Conservation (phyloP, 2,113 vertebrate genomes). For the Callaeas wilsoni region DNA sequence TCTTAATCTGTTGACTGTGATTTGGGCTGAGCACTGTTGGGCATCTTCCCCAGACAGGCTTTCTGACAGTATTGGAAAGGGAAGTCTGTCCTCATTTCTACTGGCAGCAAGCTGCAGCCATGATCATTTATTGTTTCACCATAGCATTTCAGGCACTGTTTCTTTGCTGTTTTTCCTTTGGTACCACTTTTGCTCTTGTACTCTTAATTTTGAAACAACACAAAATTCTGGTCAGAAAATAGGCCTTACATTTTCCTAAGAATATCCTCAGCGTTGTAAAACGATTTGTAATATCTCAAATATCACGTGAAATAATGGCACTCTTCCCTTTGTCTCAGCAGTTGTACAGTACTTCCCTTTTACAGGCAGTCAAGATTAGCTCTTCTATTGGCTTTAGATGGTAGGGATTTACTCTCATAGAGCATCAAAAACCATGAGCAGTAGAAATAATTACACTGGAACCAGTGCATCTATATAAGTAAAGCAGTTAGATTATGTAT, state of each 20-base stretch:
- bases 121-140: not conserved
- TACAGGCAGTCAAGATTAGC: not conserved
- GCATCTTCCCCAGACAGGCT: not conserved
- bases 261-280: not conserved
- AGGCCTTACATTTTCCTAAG: not conserved
- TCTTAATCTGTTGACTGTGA: not conserved
- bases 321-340: not conserved
- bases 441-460: conserved; percentile 52
- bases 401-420: conserved; percentile 32
- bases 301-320: not conserved
- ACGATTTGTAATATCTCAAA: not conserved
- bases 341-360: not conserved
- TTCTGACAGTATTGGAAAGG: not conserved
- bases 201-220: not conserved
- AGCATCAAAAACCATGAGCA: conserved; percentile 28
- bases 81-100: not conserved
- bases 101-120: not conserved
- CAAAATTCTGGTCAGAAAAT: not conserved
- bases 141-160: not conserved
- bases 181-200: not conserved
- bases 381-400: not conserved
- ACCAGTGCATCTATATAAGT: conserved; percentile 20
- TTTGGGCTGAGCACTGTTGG: not conserved
- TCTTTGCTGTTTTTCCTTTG: not conserved
- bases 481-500: conserved; percentile 57